A percentile compares a stretch with the other conserved stretches of the same genome.
Evolutionary conservation across 2,113 vertebrate species (phyloP).

Genomic region (Hassar affinis): DNA sequence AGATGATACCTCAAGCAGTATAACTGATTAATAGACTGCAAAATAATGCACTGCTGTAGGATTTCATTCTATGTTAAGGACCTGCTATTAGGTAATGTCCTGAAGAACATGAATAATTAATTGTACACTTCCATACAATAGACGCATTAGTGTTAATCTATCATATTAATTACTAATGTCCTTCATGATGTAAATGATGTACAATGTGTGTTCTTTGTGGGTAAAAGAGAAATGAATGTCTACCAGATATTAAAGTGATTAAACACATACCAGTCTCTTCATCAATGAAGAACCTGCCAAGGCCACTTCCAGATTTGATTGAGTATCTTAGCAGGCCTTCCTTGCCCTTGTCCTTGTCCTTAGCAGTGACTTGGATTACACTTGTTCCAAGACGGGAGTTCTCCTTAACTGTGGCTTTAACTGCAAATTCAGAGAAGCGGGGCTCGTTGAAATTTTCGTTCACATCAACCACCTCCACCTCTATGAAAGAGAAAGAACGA

Average conservation of each 20-base stretch:
- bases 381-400: conserved; percentile 89
- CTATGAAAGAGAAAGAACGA: conserved; percentile 85
- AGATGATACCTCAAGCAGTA: background rate
- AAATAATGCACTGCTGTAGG: background rate
- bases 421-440: conserved; percentile 87
- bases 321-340: conserved; percentile 90
- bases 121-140: conserved; percentile 18
- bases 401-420: conserved; percentile 87
- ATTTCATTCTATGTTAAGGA: conserved; percentile 16
- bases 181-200: conserved; percentile 13
- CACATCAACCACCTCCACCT: conserved; percentile 93
- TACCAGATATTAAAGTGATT: conserved; percentile 44
- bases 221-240: background rate
- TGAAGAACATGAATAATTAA: conserved; percentile 28
- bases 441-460: conserved; percentile 93
- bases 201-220: background rate
- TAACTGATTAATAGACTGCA: background rate
- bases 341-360: conserved; percentile 86
- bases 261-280: conserved; percentile 90
- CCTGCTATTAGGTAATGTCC: conserved; percentile 6
- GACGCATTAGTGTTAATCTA: conserved; percentile 25
- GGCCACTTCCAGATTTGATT: conserved; percentile 86
- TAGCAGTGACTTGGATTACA: conserved; percentile 83
- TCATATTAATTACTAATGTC: conserved; percentile 32
- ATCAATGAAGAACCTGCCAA: conserved; percentile 91